These are phyloP conservation scores for Nomada flava DNA, from an alignment of 2,888 invertebrate genomes.

Conservation along the genomic window DNA sequence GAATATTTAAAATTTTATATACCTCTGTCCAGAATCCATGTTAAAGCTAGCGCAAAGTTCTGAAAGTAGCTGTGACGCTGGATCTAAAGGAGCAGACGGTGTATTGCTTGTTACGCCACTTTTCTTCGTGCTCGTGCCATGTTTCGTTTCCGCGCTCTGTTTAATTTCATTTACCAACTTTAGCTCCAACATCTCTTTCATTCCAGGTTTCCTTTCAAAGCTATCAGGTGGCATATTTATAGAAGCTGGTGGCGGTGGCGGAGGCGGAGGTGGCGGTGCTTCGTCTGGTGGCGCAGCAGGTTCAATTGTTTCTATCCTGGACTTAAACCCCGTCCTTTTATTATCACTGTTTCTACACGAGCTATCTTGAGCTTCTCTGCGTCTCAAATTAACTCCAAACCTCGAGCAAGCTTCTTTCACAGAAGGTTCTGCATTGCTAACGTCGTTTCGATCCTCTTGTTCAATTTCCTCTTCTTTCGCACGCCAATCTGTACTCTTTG, in stretches of 20 bases:
- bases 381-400: slow-evolving; percentile 89
- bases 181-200: slow-evolving; percentile 93
- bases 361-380: slow-evolving; percentile 86
- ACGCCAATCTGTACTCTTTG: slow-evolving; percentile 75
- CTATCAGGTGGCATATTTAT: slow-evolving; percentile 73
- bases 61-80: slow-evolving; percentile 92
- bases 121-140: slow-evolving; percentile 82
- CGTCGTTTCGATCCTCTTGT: slow-evolving; percentile 84
- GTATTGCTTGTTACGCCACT: slow-evolving; percentile 63
- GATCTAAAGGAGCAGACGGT: slow-evolving; percentile 86
- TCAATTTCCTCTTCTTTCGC: slow-evolving; percentile 75
- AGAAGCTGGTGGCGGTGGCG: slow-evolving; percentile 83
- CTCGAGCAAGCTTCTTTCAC: slow-evolving; percentile 90
- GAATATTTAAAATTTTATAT: slow-evolving; percentile 29
- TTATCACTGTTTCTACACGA: slow-evolving; percentile 78
- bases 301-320: slow-evolving; percentile 80
- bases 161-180: slow-evolving; percentile 94
- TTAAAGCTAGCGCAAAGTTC: slow-evolving; percentile 94
- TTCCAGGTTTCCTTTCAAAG: slow-evolving; percentile 85
- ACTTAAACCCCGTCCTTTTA: slow-evolving; percentile 80
- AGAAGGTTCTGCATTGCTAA: slow-evolving; percentile 88
- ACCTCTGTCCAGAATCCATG: slow-evolving; percentile 86
- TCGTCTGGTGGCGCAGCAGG: slow-evolving; percentile 85
- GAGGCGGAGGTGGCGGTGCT: slow-evolving; percentile 82
- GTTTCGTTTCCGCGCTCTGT: slow-evolving; percentile 90